phyloP scores from a whole-genome alignment of 2,797 vertebrate genomes.

The Florisuga fusca region DNA sequence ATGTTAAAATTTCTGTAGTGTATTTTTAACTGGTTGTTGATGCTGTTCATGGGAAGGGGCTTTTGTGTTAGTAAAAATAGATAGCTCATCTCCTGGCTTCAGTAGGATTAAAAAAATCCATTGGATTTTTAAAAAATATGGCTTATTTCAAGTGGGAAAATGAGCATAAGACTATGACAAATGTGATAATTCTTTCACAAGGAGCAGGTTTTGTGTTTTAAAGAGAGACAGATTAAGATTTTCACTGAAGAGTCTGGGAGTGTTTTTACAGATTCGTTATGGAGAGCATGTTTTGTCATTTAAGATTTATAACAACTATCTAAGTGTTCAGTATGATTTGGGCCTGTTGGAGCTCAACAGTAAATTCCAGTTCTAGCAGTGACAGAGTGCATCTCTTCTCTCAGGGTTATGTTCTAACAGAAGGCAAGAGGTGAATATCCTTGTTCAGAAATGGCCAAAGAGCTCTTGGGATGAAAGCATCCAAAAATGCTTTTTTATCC shows the following conservation, averaged over 20 bases:
- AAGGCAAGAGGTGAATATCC: background rate
- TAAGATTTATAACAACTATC: background rate
- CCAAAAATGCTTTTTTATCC: background rate
- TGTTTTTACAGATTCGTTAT: background rate
- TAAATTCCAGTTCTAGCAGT: background rate
- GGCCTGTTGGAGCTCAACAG: conserved; percentile 11
- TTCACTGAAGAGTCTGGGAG: background rate
- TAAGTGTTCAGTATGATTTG: background rate
- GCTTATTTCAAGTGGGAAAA: background rate
- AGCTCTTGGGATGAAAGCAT: background rate
- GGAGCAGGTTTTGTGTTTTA: background rate
- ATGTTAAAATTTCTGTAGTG: background rate
- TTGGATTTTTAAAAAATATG: background rate
- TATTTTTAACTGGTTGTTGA: background rate
- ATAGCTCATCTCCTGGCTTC: background rate
- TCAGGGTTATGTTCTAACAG: fast-evolving
- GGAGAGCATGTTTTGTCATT: background rate
- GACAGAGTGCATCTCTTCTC: background rate
- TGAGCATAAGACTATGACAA: background rate
- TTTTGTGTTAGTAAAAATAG: background rate
- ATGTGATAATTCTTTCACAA: fast-evolving
- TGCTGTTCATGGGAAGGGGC: background rate
- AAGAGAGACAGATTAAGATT: background rate
- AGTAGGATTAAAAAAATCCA: background rate
- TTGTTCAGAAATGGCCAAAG: background rate